Evolutionary conservation across 1,140 invertebrate genomes (phyloP), one percentile per base, ranked within the genome.

Genomic region (Euschistus heros): DNA sequence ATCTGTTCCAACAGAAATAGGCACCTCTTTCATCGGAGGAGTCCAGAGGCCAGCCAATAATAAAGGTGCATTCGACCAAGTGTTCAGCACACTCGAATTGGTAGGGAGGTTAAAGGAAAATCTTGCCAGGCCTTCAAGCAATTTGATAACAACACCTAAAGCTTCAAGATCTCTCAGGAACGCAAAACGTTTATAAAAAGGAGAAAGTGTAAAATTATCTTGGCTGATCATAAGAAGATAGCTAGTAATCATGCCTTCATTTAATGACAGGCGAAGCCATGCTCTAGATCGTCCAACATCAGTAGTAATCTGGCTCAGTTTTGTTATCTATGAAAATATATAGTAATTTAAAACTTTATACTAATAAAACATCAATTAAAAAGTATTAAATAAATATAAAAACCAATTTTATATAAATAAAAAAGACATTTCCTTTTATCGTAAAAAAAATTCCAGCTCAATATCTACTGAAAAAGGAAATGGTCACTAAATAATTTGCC

Each of bases 241-340:
- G 54, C 90, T 92, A 2, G 86, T 84, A 52, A 97, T 77, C 0
- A 95, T 75, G 6, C 87, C 88, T 71, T 97, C 92, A 75, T 97
- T 97, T 0, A 97, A 74, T 0, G 90, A 87, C 62, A 92, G 74
- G 3, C 94, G 79, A 10, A 97, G 80, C 94, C 93, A 97, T 7
- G 91, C 89, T 67, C 94, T 78, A 71, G 91, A 93, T 67, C 91
- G 84, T 0, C 94, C 94, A 67, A 94, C 86, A 75, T 97, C 93
- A 3, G 87, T 92, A 17, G 82, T 87, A 22, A 97, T 87, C 75
- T 92, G 87, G 5, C 80, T 81, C 8, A 94, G 62, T 17, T 67
- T 68, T 14, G 64, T 68, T 8, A 73, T 69, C 69, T 72, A 15
- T 59, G 1, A n/a, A 22, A 27, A 22, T 26, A 33, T 27, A 61